phyloP scores from a whole-genome alignment of 2,113 vertebrate species.

The Sardina pilchardus region DNA sequence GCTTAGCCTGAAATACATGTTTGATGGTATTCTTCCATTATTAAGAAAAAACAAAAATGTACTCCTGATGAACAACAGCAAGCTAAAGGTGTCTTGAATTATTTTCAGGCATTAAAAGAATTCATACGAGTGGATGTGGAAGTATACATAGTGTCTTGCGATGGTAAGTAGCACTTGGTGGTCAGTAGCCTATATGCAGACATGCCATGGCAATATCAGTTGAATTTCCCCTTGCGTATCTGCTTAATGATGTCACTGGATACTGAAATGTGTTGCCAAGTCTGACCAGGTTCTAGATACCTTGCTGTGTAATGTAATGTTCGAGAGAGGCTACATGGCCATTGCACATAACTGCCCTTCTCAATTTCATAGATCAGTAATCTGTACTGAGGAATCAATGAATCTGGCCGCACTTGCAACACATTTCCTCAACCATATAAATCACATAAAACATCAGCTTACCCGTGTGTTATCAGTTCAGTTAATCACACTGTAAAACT shows the following conservation, averaged over 20 bases:
- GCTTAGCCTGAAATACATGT: background rate
- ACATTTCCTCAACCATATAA: background rate
- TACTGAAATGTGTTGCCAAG: background rate
- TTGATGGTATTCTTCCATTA: background rate
- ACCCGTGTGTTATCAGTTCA: too few species aligned
- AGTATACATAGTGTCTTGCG: constrained; percentile 73
- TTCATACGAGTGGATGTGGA: constrained; percentile 76
- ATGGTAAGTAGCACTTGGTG: constrained; percentile 62
- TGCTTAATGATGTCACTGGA: background rate
- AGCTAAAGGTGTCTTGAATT: constrained; percentile 25
- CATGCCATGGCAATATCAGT: background rate
- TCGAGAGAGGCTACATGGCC: background rate
- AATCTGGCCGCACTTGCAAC: background rate
- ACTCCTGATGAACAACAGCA: background rate
- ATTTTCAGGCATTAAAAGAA: constrained; percentile 77
- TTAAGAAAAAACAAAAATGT: too few species aligned
- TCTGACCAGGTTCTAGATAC: background rate
- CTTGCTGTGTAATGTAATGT: background rate
- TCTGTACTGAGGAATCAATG: background rate
- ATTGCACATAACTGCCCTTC: background rate
- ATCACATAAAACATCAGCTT: background rate
- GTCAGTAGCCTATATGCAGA: background rate
- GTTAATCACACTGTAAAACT: background rate
- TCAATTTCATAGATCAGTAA: background rate
- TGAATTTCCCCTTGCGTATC: background rate